These are phyloP conservation scores for Danio choprae DNA, from an alignment of 2,797 vertebrate species.

Conservation along the genomic window DNA sequence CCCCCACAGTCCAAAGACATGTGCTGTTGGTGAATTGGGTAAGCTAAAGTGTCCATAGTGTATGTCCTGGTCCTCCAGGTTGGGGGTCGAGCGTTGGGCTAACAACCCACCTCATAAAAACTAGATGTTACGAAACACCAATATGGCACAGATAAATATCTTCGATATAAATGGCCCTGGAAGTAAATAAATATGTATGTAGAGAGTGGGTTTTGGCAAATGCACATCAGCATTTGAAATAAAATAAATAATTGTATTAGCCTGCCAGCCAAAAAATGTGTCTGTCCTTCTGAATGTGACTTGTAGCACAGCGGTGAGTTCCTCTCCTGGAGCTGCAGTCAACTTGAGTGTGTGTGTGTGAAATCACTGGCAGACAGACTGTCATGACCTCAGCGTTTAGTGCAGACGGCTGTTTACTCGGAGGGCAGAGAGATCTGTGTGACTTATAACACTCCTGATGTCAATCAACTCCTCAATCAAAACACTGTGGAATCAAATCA, in stretches of 20 bases:
- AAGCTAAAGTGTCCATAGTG: too few relatives aligned
- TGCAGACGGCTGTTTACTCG: slow-evolving; percentile 64
- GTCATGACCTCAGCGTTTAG: slow-evolving; percentile 69
- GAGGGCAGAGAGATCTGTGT: slow-evolving; percentile 62
- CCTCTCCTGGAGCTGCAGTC: not conserved
- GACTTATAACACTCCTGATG: slow-evolving; percentile 68
- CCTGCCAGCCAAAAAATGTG: not conserved
- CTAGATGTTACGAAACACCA: too few relatives aligned
- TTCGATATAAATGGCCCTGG: too few relatives aligned
- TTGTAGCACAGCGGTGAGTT: slow-evolving; percentile 3
- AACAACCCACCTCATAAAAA: too few relatives aligned
- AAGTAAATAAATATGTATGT: not conserved
- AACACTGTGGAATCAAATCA: not conserved
- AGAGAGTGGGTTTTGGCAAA: not conserved
- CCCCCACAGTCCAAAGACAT: too few relatives aligned
- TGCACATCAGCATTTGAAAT: not conserved
- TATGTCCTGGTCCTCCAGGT: too few relatives aligned
- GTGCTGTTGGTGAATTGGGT: too few relatives aligned
- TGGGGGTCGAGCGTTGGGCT: too few relatives aligned
- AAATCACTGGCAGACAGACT: slow-evolving; percentile 69
- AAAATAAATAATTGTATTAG: not conserved
- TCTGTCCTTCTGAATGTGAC: not conserved
- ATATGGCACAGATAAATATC: too few relatives aligned
- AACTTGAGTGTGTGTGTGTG: slow-evolving; percentile 64
- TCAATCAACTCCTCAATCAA: slow-evolving; percentile 63